phyloP scores from a whole-genome alignment of 2,888 invertebrate genomes.

The Dasypolia templi region DNA sequence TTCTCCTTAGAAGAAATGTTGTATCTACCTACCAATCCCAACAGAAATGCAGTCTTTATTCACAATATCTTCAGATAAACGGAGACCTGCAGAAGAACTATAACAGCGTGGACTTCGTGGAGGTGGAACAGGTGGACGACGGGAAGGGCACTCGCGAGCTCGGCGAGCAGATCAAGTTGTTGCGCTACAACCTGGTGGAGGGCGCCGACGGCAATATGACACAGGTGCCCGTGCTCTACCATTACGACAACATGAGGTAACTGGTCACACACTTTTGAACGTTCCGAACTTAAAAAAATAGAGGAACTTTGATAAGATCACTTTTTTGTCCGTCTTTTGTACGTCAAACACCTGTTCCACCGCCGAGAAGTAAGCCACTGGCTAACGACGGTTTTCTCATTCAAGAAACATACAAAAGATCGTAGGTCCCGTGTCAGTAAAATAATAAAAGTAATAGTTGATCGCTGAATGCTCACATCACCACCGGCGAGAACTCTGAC shows the following conservation, averaged over 20 bases:
- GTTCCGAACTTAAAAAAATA: not conserved
- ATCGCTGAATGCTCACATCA: not conserved
- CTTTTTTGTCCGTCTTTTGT: not conserved
- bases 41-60: not conserved
- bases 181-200: constrained; percentile 93
- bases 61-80: constrained; percentile 85
- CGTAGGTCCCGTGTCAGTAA: not conserved
- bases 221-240: constrained; percentile 93
- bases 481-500: not conserved
- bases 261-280: not conserved
- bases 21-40: not conserved
- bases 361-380: not conserved
- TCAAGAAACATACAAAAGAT: not conserved
- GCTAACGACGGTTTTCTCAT: not conserved
- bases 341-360: not conserved
- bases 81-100: constrained; percentile 96
- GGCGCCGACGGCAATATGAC: constrained; percentile 92
- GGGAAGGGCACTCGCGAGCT: constrained; percentile 92
- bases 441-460: not conserved
- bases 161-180: constrained; percentile 88
- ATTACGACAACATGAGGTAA: constrained; percentile 95
- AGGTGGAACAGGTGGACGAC: constrained; percentile 96
- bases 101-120: constrained; percentile 98
- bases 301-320: not conserved
- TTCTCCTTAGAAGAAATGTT: no score